Conservation (phyloP, 2,113 vertebrate genomes). For the Eurystomus gularis region DNA sequence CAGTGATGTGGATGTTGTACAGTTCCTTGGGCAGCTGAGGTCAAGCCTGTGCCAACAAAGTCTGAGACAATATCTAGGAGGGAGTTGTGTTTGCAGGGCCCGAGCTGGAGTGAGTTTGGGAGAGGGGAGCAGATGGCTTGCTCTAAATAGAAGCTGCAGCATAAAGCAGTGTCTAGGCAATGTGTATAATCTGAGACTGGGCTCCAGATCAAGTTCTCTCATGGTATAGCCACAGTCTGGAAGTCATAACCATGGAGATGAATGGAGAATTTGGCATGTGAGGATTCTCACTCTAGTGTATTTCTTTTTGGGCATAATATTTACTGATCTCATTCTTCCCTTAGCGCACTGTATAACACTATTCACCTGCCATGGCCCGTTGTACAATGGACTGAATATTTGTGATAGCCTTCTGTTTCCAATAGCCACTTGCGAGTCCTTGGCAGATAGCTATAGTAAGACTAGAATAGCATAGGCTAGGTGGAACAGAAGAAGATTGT, state of each 20-base stretch:
- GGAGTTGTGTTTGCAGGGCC: too few species aligned
- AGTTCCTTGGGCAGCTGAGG: not conserved
- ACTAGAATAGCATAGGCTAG: not conserved
- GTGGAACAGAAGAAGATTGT: not conserved
- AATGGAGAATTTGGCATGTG: not conserved
- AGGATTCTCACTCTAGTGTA: not conserved
- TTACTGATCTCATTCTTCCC: not conserved
- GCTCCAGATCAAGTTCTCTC: not conserved
- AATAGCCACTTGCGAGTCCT: not conserved
- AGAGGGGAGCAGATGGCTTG: not conserved
- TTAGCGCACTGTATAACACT: not conserved
- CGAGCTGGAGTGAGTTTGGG: not conserved
- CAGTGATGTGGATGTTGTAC: not conserved
- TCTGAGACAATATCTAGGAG: not conserved
- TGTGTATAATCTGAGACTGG: not conserved
- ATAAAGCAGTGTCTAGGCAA: not conserved
- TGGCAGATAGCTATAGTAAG: not conserved
- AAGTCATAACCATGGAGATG: not conserved
- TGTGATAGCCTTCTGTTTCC: not conserved
- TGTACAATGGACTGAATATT: not conserved
- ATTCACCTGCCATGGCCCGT: not conserved
- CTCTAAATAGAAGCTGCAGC: not conserved
- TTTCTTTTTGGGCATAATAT: not conserved
- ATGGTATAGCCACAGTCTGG: not conserved
- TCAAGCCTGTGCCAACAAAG: fast-evolving